phyloP scores from a whole-genome alignment of 2,113 vertebrate species.

The Callionymus lyra region DNA sequence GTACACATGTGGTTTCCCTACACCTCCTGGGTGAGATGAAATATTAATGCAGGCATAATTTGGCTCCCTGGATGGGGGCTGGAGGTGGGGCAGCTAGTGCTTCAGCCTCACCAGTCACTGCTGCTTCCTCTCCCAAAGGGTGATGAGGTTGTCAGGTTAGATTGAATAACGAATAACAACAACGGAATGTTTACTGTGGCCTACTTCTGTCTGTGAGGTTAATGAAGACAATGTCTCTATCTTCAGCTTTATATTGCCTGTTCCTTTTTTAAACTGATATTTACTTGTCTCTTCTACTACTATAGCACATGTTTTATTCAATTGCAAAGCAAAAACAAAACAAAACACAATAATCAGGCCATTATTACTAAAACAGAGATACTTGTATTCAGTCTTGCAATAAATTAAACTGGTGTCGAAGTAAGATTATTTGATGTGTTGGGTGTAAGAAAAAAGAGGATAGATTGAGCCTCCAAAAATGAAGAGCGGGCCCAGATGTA shows the following conservation, averaged over 20 bases:
- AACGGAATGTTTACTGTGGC: conserved; percentile 57
- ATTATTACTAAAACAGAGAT: too few relatives aligned
- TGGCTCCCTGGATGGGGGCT: conserved; percentile 47
- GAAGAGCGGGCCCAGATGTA: too few relatives aligned
- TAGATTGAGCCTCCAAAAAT: too few relatives aligned
- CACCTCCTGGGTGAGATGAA: conserved; percentile 62
- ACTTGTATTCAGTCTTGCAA: too few relatives aligned
- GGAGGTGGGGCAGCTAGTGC: conserved; percentile 29
- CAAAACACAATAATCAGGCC: too few relatives aligned
- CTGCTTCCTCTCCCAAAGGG: conserved; percentile 60
- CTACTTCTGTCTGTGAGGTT: conserved; percentile 56
- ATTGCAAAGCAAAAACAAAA: too few relatives aligned
- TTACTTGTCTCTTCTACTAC: too few relatives aligned
- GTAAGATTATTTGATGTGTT: too few relatives aligned
- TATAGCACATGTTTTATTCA: too few relatives aligned
- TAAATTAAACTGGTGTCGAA: too few relatives aligned
- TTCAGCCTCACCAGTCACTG: conserved; percentile 60
- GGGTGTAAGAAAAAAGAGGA: too few relatives aligned
- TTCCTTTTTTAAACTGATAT: conserved; percentile 2
- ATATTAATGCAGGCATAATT: conserved; percentile 71
- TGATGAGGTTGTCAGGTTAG: conserved; percentile 59
- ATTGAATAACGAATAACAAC: conserved; percentile 58
- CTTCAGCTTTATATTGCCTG: too few relatives aligned
- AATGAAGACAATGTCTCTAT: conserved; percentile 46
- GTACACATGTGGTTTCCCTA: conserved; percentile 57